These are phyloP conservation scores for Tragopan temminckii DNA, from an alignment of 2,797 vertebrate genomes.

Conservation along the genomic window DNA sequence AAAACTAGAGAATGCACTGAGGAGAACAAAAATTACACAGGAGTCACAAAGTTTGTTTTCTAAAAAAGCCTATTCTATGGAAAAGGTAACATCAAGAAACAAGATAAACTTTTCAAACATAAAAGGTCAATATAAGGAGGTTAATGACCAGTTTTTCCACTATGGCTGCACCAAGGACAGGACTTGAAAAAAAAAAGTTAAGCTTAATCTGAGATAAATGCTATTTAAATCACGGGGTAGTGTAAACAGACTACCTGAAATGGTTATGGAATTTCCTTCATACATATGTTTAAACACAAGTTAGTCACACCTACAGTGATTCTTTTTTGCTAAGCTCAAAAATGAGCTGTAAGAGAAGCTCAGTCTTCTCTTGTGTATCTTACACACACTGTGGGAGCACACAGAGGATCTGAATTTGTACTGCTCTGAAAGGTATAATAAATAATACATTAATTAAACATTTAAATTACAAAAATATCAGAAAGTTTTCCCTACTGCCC, in stretches of 20 bases:
- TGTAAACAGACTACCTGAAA: background rate
- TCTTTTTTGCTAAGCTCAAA: background rate
- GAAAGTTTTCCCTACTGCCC: background rate
- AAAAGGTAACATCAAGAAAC: background rate
- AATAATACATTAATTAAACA: background rate
- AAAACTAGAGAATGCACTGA: background rate
- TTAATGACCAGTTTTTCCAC: background rate
- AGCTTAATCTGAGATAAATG: background rate
- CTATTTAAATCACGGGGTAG: background rate
- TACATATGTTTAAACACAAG: background rate
- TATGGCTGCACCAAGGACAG: background rate
- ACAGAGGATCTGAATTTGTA: rapidly evolving
- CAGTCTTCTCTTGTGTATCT: background rate
- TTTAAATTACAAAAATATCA: background rate
- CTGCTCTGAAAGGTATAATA: background rate
- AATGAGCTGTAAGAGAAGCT: background rate
- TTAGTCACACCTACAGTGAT: background rate
- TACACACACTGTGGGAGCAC: background rate
- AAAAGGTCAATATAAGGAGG: background rate
- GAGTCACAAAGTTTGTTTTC: background rate
- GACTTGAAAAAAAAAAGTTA: background rate
- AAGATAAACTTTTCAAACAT: rapidly evolving
- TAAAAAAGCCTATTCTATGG: background rate
- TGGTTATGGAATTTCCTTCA: background rate
- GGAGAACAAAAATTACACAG: background rate